A percentile compares a stretch with the other conserved stretches of the same genome.
These are phyloP conservation scores for Sus cebifrons DNA, from an alignment of 2,797 vertebrate species.

Conservation along the genomic window DNA sequence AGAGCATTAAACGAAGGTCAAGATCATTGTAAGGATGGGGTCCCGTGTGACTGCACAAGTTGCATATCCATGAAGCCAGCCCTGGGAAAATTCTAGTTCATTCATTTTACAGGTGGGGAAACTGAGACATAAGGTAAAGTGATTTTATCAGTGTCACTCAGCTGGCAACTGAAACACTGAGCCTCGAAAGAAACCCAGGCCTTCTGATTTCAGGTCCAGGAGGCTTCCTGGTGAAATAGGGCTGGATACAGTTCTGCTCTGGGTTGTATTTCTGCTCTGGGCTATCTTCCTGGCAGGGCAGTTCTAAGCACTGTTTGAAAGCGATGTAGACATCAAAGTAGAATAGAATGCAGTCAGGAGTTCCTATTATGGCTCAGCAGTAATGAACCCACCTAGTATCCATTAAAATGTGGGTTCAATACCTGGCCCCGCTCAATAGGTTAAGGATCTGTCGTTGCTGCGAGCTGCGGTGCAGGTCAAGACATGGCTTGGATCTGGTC, in stretches of 20 bases:
- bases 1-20: neutral
- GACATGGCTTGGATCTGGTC: too few species aligned
- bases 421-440: too few species aligned
- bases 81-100: neutral
- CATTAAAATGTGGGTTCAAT: too few species aligned
- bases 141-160: neutral
- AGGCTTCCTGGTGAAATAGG: neutral
- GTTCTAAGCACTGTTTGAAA: neutral
- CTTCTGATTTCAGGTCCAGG: neutral
- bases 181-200: neutral
- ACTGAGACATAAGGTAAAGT: neutral
- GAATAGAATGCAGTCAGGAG: neutral
- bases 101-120: neutral
- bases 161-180: neutral
- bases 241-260: neutral
- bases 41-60: fast-evolving
- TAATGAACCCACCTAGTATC: too few species aligned
- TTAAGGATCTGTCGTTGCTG: too few species aligned
- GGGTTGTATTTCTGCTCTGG: neutral
- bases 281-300: neutral
- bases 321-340: neutral
- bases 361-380: too few species aligned
- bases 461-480: too few species aligned
- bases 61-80: neutral
- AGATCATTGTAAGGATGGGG: neutral